These are phyloP conservation scores for Drosophila conformis DNA, from an alignment of 2,888 invertebrate species.

Conservation along the genomic window DNA sequence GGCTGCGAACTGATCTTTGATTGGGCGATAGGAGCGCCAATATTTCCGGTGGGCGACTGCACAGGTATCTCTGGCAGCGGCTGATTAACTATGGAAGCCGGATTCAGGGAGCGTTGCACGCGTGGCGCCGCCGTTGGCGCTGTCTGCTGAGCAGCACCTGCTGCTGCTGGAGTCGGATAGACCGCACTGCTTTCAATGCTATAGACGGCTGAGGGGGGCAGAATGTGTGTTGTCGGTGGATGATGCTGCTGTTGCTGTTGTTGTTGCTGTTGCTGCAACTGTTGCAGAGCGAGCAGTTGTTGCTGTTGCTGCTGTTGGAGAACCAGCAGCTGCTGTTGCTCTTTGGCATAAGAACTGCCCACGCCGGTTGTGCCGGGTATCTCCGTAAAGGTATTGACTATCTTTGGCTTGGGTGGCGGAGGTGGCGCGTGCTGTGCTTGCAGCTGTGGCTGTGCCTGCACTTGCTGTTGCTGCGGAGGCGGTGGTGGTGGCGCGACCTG, in stretches of 20 bases:
- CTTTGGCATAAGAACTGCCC: conserved; percentile 84
- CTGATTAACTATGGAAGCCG: conserved; percentile 85
- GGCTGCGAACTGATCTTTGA: conserved; percentile 85
- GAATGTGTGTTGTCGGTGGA: conserved; percentile 81
- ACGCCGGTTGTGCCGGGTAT: conserved; percentile 85
- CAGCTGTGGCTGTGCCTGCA: conserved; percentile 50
- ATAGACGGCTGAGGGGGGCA: conserved; percentile 84
- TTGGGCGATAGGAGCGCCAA: conserved; percentile 57
- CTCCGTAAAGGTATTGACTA: conserved; percentile 84
- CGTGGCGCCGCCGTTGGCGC: conserved; percentile 66
- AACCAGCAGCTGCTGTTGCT: conserved; percentile 66
- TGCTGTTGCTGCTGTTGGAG: conserved; percentile 69
- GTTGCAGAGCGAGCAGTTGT: conserved; percentile 61
- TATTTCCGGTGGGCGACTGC: conserved; percentile 52
- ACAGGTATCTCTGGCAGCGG: conserved; percentile 85
- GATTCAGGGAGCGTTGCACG: conserved; percentile 76
- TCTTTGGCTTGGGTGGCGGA: conserved; percentile 81
- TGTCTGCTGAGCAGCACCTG: conserved; percentile 45
- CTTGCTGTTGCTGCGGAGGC: conserved; percentile 56
- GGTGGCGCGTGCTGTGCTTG: conserved; percentile 77
- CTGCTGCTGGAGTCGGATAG: conserved; percentile 51
- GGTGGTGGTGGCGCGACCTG: conserved; percentile 58
- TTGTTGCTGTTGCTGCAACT: conserved; percentile 65
- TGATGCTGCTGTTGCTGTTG: conserved; percentile 73
- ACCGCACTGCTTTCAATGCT: conserved; percentile 83